Evolutionary conservation across 2,888 invertebrate species (phyloP), one percentile per base, ranked within the genome.

Genomic region (Acronicta leporina): DNA sequence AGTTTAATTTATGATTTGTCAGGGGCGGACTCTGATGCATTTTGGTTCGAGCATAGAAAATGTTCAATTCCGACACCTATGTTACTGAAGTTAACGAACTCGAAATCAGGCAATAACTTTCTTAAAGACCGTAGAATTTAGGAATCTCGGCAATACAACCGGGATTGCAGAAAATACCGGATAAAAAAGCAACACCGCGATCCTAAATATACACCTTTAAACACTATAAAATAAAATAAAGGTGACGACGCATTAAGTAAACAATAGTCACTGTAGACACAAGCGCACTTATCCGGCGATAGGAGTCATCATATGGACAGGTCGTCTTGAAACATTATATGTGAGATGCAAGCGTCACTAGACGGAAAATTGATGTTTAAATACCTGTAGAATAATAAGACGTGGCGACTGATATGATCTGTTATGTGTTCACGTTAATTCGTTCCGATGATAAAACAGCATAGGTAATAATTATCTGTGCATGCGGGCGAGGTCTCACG

Each of bases 371-470:
- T 58, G 68, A 69, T 76, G 63, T 68, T 67, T 71, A 69, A 72
- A 72, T 70, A 68, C 64, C 53, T 63, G 62, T 58, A 62, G 50
- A 54, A 68, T 53, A 70, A 76, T 65, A 68, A 57, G 68, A 74
- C 68, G 59, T 69, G 77, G 60, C 56, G 40, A 50, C 46, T 40
- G 68, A 68, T 72, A 64, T 54, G 59, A 77, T 68, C 68, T 73
- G 49, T 43, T 61, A 68, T 65, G 70, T 70, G 72, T 75, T 68
- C 65, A 54, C 64, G 70, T 56, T 73, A 73, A 81, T 81, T 80
- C 66, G 70, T 79, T 81, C 72, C 63, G 66, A 77, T 77, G 77
- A 82, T 80, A 82, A 76, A 67, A 70, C 72, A 61, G 68, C 63
- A 73, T 61, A 61, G 63, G n/a, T 71, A 61, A 74, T 72, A 58